Base-by-base conservation (phyloP, 2,797 vertebrate species). In the Nasua narica region DNA sequence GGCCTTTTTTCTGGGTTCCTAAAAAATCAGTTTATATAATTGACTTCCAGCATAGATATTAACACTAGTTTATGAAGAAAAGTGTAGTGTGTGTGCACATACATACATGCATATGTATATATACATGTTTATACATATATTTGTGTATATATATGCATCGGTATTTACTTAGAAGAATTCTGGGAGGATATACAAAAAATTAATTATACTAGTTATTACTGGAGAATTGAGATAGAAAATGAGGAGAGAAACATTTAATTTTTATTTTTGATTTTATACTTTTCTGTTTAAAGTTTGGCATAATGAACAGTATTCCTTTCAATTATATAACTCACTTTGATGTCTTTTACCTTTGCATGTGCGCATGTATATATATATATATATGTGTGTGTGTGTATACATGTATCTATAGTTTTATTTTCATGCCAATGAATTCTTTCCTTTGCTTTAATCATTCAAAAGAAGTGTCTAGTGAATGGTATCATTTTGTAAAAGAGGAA, bases 361-460 rank as follows among this genome's bases (percentile, higher is more conserved):
- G n/a, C n/a, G n/a, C n/a, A 5, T 76, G 2, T 35, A 14, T 52
- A 5, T 70, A 1, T 65, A 50, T 27, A 85, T 32, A 6, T 10
- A 8, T 67, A 25, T 70, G 3, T 43, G 0, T 84, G 3, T 67
- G 3, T 62, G 4, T 43, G 1, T 46, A 3, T 27, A 2, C 58
- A 21, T 62, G 0, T 84, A 25, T 54, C 10, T 40, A 21, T n/a
- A n/a, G 35, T 65, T 70, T 29, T 18, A 69, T 56, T 85, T 84
- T 94, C 40, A 92, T 69, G 10, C 21, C 81, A 87, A 1, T 79
- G 7, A 69, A 50, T 83, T 29, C n/a, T 92, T 87, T 92, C 25
- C n/a, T 93, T 87, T 92, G 29, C n/a, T 93, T 90, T 92, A 48
- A 25, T 87, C 14, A 52, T 52, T 94, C 23, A 87, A 74, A 21